Percentiles rank a stretch among this genome's conserved stretches.
phyloP scores from a whole-genome alignment of 2,797 vertebrate species.

The Anas bernieri region DNA sequence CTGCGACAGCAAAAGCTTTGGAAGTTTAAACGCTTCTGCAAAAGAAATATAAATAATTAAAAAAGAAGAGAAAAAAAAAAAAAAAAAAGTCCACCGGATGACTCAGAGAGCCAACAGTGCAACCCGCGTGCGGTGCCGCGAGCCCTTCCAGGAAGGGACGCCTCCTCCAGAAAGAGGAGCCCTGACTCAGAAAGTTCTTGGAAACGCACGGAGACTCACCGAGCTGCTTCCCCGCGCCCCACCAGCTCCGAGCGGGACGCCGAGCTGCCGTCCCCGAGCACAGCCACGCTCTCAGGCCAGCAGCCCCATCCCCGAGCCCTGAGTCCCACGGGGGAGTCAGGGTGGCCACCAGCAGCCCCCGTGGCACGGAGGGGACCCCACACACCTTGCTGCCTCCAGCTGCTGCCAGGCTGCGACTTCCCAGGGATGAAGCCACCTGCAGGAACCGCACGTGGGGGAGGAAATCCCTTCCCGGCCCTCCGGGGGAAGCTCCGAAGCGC shows the following conservation, averaged over 20 bases:
- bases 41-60: background rate
- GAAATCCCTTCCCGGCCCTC: background rate
- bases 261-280: background rate
- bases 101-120: background rate
- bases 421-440: background rate
- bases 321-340: too few relatives aligned
- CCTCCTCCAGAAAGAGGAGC: conserved; percentile 40
- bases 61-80: background rate
- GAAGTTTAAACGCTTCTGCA: background rate
- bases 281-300: background rate
- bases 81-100: background rate
- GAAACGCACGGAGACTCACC: background rate
- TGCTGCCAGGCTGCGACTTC: background rate
- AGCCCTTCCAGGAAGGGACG: conserved; percentile 44
- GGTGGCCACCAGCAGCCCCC: too few relatives aligned
- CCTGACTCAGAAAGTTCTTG: conserved; percentile 53
- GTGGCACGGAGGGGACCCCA: background rate
- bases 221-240: background rate
- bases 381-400: background rate
- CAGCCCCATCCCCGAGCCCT: background rate
- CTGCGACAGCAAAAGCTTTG: background rate
- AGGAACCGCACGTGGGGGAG: background rate
- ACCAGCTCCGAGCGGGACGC: background rate
- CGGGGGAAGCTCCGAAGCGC: conserved; percentile 22
- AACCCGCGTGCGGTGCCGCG: background rate